A percentile compares a stretch with the other conserved stretches of the same genome.
These are phyloP conservation scores for Drosophila yakuba DNA, from an alignment of 1,140 invertebrate species.

Conservation along the genomic window DNA sequence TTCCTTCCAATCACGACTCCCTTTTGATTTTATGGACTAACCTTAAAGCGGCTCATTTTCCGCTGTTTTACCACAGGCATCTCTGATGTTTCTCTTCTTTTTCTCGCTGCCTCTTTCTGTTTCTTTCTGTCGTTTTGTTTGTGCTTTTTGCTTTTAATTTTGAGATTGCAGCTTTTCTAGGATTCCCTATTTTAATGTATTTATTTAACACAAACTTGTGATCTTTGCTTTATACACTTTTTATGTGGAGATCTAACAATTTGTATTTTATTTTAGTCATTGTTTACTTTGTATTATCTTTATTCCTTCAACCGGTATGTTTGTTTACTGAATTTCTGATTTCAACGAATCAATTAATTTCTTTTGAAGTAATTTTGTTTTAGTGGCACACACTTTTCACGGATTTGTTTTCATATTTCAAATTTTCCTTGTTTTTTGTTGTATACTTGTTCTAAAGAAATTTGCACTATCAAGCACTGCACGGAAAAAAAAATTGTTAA, in stretches of 20 bases:
- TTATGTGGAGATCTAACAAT: neutral
- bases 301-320: neutral
- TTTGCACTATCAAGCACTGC: slow-evolving; percentile 5
- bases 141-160: neutral
- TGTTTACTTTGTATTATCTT: neutral
- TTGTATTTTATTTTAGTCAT: neutral
- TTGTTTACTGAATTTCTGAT: neutral
- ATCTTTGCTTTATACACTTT: neutral
- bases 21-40: slow-evolving; percentile 46
- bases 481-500: slow-evolving; percentile 5
- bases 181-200: neutral
- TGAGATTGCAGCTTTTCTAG: neutral
- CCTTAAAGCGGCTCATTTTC: slow-evolving; percentile 84
- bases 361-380: neutral
- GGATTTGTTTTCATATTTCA: neutral
- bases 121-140: neutral
- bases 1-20: slow-evolving; percentile 4
- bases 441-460: neutral
- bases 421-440: neutral
- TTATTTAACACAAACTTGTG: neutral
- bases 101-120: neutral
- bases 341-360: no score
- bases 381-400: neutral
- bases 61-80: slow-evolving; percentile 81
- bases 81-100: slow-evolving; percentile 24